These are phyloP conservation scores for Astreopora myriophthalma DNA, from an alignment of 64 coral and sea anemone genomes.

Conservation along the genomic window DNA sequence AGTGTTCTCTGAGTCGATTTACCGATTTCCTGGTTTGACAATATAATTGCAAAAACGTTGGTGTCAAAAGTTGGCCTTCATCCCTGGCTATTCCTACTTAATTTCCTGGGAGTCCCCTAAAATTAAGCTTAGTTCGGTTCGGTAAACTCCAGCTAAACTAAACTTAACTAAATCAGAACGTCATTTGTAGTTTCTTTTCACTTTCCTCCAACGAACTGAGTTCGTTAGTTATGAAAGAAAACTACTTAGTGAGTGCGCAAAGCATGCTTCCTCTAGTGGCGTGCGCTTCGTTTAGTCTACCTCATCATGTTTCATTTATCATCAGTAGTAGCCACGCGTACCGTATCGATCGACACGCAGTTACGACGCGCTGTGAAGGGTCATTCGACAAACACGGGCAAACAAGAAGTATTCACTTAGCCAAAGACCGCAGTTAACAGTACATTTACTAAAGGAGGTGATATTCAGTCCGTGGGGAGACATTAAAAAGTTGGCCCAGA, in stretches of 20 bases:
- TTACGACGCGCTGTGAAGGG: background rate
- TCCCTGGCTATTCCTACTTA: no score
- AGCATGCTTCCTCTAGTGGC: background rate
- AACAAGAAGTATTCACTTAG: conserved; percentile 9
- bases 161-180: no score
- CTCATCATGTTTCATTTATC: no score
- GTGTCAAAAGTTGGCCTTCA: no score
- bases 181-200: background rate
- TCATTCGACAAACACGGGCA: background rate
- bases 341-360: background rate
- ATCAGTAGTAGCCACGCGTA: background rate
- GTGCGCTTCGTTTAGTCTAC: background rate
- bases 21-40: no score
- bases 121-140: no score
- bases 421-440: conserved; percentile 16
- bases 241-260: background rate
- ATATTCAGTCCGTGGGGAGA: background rate
- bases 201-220: background rate
- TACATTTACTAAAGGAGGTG: conserved; percentile 5
- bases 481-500: background rate
- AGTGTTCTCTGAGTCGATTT: no score
- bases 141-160: no score
- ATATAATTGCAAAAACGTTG: no score
- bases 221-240: background rate
- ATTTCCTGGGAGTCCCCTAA: no score